A percentile compares a stretch with the other conserved stretches of the same genome.
phyloP scores from a whole-genome alignment of 2,797 vertebrate genomes.

The Melanotaenia parkinsoni region DNA sequence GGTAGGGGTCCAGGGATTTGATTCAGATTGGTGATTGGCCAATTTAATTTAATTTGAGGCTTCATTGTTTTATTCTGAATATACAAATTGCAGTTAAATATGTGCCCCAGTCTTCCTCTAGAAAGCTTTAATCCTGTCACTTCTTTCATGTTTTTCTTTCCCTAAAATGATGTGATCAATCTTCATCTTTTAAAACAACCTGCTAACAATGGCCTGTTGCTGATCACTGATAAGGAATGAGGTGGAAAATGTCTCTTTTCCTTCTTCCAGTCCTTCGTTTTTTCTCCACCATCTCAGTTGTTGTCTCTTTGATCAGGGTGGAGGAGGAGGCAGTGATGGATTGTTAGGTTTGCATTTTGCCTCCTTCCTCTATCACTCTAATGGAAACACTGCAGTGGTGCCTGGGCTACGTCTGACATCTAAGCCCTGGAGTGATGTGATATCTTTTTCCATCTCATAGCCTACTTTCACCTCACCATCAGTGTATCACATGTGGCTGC shows the following conservation, averaged over 20 bases:
- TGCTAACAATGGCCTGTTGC: constrained; percentile 43
- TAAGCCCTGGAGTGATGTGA: constrained; percentile 34
- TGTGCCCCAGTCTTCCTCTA: no score
- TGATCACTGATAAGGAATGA: constrained; percentile 33
- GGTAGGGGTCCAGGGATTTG: no score
- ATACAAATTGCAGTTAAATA: no score
- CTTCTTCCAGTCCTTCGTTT: constrained; percentile 9
- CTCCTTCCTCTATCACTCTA: constrained; percentile 60
- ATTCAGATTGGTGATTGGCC: no score
- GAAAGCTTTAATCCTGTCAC: no score
- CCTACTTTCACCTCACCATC: constrained; percentile 24
- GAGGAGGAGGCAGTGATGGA: constrained; percentile 65
- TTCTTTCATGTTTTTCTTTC: no score
- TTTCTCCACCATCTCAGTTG: constrained; percentile 21
- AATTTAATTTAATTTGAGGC: no score
- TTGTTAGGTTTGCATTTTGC: constrained; percentile 64
- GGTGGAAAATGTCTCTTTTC: constrained; percentile 40
- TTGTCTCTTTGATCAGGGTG: constrained; percentile 39
- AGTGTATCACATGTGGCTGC: constrained; percentile 60
- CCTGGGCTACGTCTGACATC: constrained; percentile 48
- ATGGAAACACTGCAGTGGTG: constrained; percentile 53
- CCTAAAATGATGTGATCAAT: no score
- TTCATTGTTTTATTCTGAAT: no score
- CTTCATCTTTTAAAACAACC: constrained; percentile 53
- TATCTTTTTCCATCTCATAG: constrained; percentile 67